Evolutionary conservation across 2,888 invertebrate genomes (phyloP).

Genomic region (Phorcus lineatus): DNA sequence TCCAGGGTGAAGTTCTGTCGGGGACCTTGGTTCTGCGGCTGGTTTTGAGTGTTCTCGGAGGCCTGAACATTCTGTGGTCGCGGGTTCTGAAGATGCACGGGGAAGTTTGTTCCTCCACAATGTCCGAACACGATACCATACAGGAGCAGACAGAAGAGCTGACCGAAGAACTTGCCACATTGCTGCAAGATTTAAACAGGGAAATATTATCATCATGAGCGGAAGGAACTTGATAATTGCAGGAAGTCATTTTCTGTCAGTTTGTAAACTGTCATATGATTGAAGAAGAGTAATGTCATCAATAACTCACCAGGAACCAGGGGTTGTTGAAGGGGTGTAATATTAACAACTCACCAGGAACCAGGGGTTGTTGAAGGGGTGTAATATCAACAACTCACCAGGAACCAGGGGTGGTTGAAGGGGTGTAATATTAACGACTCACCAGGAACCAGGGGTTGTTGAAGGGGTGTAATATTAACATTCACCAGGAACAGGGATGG

Average conservation of each 20-base stretch:
- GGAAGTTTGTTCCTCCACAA: background rate
- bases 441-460: no score
- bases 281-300: no score
- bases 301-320: background rate
- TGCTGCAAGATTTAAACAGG: background rate
- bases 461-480: background rate
- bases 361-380: no score
- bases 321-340: background rate
- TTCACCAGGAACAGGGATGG: conserved; percentile 10
- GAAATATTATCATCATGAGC: no score
- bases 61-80: background rate
- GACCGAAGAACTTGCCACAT: conserved; percentile 8
- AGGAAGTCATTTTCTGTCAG: no score
- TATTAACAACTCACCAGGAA: no score
- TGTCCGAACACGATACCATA: conserved; percentile 18
- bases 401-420: no score
- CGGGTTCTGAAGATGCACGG: background rate
- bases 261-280: no score
- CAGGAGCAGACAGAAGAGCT: conserved; percentile 8
- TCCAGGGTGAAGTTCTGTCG: background rate
- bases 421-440: no score
- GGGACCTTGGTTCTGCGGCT: background rate
- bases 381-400: no score
- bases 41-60: background rate
- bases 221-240: no score